A percentile compares a stretch with the other conserved stretches of the same genome.
phyloP scores from a whole-genome alignment of 2,113 vertebrate species.

The Carassius auratus region DNA sequence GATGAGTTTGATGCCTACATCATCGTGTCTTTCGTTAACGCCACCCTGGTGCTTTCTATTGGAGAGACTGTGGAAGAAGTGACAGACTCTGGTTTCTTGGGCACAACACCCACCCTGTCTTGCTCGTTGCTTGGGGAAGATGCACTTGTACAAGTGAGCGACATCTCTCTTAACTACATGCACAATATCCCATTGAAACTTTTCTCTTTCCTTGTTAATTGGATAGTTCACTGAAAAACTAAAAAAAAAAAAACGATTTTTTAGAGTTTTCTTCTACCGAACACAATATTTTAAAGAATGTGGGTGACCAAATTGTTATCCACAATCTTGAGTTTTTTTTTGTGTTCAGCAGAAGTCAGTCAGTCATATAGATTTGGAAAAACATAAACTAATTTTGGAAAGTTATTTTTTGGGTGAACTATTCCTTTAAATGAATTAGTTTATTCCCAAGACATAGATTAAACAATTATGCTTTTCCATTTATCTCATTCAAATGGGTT shows the following conservation, averaged over 20 bases:
- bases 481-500: not conserved
- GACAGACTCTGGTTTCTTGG: slow-evolving; percentile 96
- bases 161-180: not conserved
- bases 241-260: too few species aligned
- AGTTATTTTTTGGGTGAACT: too few species aligned
- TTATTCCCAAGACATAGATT: not conserved
- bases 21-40: slow-evolving; percentile 98
- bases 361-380: too few species aligned
- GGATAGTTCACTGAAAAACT: too few species aligned
- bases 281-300: too few species aligned
- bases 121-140: slow-evolving; percentile 96
- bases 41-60: slow-evolving; percentile 93
- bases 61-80: slow-evolving; percentile 99
- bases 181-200: too few species aligned
- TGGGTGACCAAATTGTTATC: too few species aligned
- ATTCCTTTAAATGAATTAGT: too few species aligned
- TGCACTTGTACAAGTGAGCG: slow-evolving; percentile 91
- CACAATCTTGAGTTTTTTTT: too few species aligned
- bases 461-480: not conserved
- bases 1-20: slow-evolving; percentile 99
- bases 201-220: not conserved
- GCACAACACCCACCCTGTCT: slow-evolving; percentile 95
- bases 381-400: too few species aligned
- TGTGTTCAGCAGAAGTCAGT: too few species aligned
- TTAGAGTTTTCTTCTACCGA: not conserved